These are phyloP conservation scores for Nymphalis urticae DNA, from an alignment of 2,888 invertebrate species.

Conservation along the genomic window DNA sequence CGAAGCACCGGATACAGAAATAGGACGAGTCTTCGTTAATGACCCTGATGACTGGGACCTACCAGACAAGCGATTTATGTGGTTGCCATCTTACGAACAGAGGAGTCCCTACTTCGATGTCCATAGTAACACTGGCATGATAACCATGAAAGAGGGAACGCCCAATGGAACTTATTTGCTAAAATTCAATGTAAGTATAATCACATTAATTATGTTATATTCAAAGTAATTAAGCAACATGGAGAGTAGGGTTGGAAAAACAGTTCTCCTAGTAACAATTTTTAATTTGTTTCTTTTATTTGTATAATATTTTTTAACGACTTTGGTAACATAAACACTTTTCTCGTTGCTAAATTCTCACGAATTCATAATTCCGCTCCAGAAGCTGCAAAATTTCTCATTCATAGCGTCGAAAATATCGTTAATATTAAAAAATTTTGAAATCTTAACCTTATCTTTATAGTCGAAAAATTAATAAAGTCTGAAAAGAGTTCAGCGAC, in stretches of 20 bases:
- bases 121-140: constrained; percentile 90
- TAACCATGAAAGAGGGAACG: constrained; percentile 90
- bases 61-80: constrained; percentile 92
- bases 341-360: background rate
- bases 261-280: background rate
- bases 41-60: constrained; percentile 99
- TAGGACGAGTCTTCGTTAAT: constrained; percentile 95
- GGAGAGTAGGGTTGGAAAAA: background rate
- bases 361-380: constrained; percentile 2
- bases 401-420: constrained; percentile 13
- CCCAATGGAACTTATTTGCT: constrained; percentile 88
- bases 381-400: constrained; percentile 13
- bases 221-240: background rate
- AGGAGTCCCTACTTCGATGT: constrained; percentile 86
- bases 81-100: constrained; percentile 79
- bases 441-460: constrained; percentile 31
- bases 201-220: background rate
- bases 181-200: constrained; percentile 84
- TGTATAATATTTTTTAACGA: background rate
- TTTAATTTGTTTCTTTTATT: background rate
- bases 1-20: constrained; percentile 88
- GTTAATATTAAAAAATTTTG: constrained; percentile 20
- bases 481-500: constrained; percentile 39
- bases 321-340: constrained; percentile 8
- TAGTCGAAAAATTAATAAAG: constrained; percentile 38